Evolutionary conservation across 2,888 invertebrate genomes (phyloP).

Genomic region (Nomada hirtipes): DNA sequence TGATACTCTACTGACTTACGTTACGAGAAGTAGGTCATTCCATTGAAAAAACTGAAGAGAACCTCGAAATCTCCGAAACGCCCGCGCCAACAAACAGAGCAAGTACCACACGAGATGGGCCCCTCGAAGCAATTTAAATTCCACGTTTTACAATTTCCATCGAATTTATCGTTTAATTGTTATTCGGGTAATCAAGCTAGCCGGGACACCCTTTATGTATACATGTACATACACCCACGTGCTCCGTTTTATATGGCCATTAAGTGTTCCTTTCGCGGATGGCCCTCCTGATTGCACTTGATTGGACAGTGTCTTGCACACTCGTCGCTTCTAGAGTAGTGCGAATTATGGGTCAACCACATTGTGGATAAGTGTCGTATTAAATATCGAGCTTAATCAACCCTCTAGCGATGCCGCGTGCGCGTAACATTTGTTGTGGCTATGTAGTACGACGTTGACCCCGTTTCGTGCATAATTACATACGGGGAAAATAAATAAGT

Average conservation of each 20-base stretch:
- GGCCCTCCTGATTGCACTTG: constrained; percentile 70
- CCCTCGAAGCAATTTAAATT: too few relatives aligned
- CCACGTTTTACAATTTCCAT: too few relatives aligned
- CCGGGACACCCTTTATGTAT: not conserved
- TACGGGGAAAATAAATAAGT: constrained; percentile 22
- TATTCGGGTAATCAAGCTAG: too few relatives aligned
- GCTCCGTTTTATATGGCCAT: constrained; percentile 70
- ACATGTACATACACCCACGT: constrained; percentile 70
- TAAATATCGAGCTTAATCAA: constrained; percentile 42
- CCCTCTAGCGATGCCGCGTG: constrained; percentile 20
- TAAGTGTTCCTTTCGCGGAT: constrained; percentile 70
- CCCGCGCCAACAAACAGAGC: too few relatives aligned
- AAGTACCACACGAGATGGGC: too few relatives aligned
- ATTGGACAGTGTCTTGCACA: constrained; percentile 68
- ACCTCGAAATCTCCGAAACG: too few relatives aligned
- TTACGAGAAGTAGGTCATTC: too few relatives aligned
- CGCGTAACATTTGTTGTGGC: constrained; percentile 28
- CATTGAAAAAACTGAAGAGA: too few relatives aligned
- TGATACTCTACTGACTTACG: too few relatives aligned
- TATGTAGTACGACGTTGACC: constrained; percentile 20
- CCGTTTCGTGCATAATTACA: constrained; percentile 40
- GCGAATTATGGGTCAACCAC: constrained; percentile 57
- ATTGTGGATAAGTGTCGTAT: constrained; percentile 51
- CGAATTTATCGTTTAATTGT: too few relatives aligned
- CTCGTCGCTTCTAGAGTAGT: constrained; percentile 24